Percentiles rank a stretch among this genome's conserved stretches.
phyloP scores from a whole-genome alignment of 2,888 invertebrate species.

The Slavum lentiscoides region DNA sequence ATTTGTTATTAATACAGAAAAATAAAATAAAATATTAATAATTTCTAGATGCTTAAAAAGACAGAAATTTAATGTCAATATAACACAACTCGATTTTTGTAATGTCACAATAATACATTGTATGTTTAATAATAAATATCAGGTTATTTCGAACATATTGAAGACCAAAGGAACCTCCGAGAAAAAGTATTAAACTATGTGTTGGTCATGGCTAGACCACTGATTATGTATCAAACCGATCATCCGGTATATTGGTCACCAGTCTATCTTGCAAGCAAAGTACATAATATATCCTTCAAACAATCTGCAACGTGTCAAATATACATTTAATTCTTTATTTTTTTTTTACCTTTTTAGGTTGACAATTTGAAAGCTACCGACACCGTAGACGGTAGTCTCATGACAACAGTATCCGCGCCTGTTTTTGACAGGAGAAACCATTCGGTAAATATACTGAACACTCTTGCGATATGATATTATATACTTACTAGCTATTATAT shows the following conservation, averaged over 20 bases:
- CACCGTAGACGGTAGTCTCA: slow-evolving; percentile 75
- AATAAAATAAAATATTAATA: too few relatives aligned
- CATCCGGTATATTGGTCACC: slow-evolving; percentile 96
- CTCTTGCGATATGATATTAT: slow-evolving; percentile 16
- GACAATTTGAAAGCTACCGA: slow-evolving; percentile 63
- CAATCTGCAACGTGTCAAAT: neutral
- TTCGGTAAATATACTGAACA: slow-evolving; percentile 65
- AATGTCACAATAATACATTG: neutral
- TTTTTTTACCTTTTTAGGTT: slow-evolving; percentile 63
- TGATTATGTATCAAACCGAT: slow-evolving; percentile 90
- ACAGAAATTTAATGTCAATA: too few relatives aligned
- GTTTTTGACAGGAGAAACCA: slow-evolving; percentile 92
- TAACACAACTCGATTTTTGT: too few relatives aligned
- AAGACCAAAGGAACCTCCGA: slow-evolving; percentile 83
- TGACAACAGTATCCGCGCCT: slow-evolving; percentile 92
- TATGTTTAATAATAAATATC: slow-evolving; percentile 49
- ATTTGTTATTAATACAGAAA: too few relatives aligned
- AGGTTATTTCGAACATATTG: slow-evolving; percentile 90
- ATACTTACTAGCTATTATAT: neutral
- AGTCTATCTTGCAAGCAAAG: slow-evolving; percentile 82
- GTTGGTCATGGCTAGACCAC: slow-evolving; percentile 90
- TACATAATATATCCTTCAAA: slow-evolving; percentile 63
- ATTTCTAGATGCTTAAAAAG: too few relatives aligned
- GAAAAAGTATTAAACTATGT: slow-evolving; percentile 93
- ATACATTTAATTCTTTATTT: neutral